Evolutionary conservation across 2,797 vertebrate species (phyloP).

Genomic region (Parambassis ranga): DNA sequence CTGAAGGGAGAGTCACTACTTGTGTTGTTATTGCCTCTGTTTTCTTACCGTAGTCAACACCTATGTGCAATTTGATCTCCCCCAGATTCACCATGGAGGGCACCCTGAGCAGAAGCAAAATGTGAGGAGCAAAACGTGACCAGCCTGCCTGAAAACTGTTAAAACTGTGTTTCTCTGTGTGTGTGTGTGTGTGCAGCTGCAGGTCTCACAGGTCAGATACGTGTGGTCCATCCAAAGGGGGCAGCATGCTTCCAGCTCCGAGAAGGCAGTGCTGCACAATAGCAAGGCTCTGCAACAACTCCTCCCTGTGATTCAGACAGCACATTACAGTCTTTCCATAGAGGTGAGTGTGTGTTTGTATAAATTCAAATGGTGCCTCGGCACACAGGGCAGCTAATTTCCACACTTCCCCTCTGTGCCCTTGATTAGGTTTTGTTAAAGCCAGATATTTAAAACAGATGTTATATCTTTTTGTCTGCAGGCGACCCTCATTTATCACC

Average conservation of each 20-base stretch:
- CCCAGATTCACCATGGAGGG: constrained; percentile 90
- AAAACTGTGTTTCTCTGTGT: background rate
- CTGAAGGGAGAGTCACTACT: background rate
- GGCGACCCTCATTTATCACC: constrained; percentile 1
- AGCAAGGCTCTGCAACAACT: constrained; percentile 92
- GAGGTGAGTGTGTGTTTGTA: background rate
- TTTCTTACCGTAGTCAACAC: constrained; percentile 88
- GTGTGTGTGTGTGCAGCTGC: constrained; percentile 1
- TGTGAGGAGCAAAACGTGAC: constrained; percentile 1
- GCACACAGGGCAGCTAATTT: background rate
- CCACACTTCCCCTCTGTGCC: background rate
- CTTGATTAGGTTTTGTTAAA: constrained; percentile 6
- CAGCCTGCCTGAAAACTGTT: background rate
- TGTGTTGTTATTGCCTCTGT: background rate
- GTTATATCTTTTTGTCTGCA: background rate
- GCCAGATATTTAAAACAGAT: constrained; percentile 27
- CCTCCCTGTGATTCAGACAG: constrained; percentile 84
- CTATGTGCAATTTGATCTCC: constrained; percentile 89
- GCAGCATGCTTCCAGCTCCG: constrained; percentile 92
- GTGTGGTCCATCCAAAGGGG: constrained; percentile 88
- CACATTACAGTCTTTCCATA: constrained; percentile 31
- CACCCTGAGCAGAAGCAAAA: constrained; percentile 77
- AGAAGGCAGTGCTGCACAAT: constrained; percentile 95
- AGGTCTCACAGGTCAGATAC: constrained; percentile 90
- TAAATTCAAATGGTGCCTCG: no score